phyloP scores from a whole-genome alignment of 2,797 vertebrate genomes.

The Chelidonichthys spinosus region DNA sequence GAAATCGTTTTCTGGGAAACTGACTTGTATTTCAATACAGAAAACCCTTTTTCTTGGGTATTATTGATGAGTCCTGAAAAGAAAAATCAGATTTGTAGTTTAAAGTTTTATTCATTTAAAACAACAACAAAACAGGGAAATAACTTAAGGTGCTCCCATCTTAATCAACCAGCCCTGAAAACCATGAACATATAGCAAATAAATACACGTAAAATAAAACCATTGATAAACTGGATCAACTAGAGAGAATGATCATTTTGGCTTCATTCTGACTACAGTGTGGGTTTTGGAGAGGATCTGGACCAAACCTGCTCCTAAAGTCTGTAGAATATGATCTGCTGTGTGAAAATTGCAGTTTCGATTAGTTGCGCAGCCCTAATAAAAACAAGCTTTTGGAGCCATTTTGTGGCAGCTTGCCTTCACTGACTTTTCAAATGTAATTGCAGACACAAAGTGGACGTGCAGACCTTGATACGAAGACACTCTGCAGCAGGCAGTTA shows the following conservation, averaged over 20 bases:
- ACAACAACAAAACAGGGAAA: neutral
- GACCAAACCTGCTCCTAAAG: neutral
- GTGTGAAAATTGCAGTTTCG: too few species aligned
- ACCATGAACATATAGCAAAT: neutral
- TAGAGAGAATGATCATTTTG: neutral
- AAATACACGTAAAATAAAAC: neutral
- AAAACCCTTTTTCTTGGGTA: neutral
- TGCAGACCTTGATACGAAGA: conserved; percentile 19
- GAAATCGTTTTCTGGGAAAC: neutral
- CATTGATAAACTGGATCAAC: too few species aligned
- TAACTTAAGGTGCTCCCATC: neutral
- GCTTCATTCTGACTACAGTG: neutral
- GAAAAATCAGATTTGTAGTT: neutral
- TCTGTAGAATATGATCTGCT: neutral
- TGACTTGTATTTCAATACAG: neutral
- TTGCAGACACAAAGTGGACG: neutral
- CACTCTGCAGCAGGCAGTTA: conserved; percentile 54
- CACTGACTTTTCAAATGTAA: neutral
- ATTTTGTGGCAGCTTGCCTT: neutral
- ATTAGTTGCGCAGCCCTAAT: too few species aligned
- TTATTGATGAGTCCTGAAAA: neutral
- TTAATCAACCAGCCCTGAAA: neutral
- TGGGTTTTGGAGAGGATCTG: neutral
- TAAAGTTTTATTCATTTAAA: neutral
- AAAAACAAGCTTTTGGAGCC: neutral